Evolutionary conservation across 2,888 invertebrate species (phyloP), one percentile per base, ranked within the genome.

Genomic region (Drosophila macrospina): DNA sequence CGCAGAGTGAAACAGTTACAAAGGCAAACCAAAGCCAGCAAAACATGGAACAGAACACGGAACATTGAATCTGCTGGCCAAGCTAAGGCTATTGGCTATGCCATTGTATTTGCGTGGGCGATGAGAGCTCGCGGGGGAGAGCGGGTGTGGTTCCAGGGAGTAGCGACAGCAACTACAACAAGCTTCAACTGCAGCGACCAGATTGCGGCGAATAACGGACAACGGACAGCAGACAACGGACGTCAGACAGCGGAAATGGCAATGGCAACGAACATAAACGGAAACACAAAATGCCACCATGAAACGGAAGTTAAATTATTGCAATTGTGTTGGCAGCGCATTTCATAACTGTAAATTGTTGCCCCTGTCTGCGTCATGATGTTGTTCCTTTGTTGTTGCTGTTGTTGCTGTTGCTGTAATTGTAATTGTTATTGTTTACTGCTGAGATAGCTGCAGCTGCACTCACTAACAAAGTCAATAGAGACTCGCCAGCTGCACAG

Each of bases 261-360:
- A 78, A 52, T 63, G 69, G 78, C 68, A 74, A 63, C 69, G 68
- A 75, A 72, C 66, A 70, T 52, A 70, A 78, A 74, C 85, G 87
- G 85, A 87, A 82, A 85, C 85, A 78, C 85, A 86, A 81, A 86
- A 87, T 80, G 80, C 76, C 82, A 71, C 78, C 72, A 80, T 80
- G 70, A 74, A 87, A 76, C 86, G 86, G 86, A 87, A 86, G 86
- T 80, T 79, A 87, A 86, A 86, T 86, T 87, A 86, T 85, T 86
- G 86, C 84, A 79, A 74, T 86, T 75, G 86, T 72, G 81, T 74
- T 74, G 79, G 77, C 80, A 76, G 61, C 69, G 63, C 79, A 78
- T 82, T 83, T 78, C 83, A 83, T 82, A 85, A 82, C 75, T 74
- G 82, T 74, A 75, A 85, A 85, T 74, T 74, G 72, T 67, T 50